phyloP scores from a whole-genome alignment of 2,888 invertebrate genomes.

The Cryptus viduatorius region DNA sequence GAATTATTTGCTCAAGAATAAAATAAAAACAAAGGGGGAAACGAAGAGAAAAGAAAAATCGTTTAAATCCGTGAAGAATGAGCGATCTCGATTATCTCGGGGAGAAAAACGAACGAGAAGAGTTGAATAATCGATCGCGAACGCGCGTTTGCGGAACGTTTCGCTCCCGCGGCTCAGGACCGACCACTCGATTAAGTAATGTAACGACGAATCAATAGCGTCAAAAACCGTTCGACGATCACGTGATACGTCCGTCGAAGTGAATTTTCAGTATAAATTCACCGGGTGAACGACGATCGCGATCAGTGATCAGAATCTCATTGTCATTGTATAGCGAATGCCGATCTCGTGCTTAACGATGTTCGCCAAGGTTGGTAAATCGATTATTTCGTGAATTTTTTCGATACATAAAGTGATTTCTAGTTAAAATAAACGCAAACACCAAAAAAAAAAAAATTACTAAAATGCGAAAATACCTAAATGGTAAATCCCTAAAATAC shows the following conservation, averaged over 20 bases:
- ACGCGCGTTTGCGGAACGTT: constrained; percentile 39
- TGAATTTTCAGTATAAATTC: constrained; percentile 18
- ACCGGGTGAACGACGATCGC: not conserved
- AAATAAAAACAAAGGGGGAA: not conserved
- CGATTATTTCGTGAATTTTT: not conserved
- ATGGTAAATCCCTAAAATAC: no score
- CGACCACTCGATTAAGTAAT: constrained; percentile 33
- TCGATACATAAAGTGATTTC: no score
- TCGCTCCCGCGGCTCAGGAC: constrained; percentile 16
- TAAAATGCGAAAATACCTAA: no score
- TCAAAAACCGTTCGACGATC: constrained; percentile 21
- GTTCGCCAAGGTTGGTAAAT: constrained; percentile 25
- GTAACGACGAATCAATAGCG: not conserved
- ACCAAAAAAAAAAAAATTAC: not conserved
- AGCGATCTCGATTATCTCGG: constrained; percentile 29
- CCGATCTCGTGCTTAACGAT: not conserved
- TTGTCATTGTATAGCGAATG: not conserved
- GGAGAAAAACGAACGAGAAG: constrained; percentile 9
- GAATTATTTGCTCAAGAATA: constrained; percentile 42
- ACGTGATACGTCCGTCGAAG: not conserved
- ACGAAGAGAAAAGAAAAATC: constrained; percentile 3
- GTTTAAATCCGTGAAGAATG: constrained; percentile 28
- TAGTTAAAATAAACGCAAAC: not conserved
- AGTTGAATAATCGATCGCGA: constrained; percentile 25
- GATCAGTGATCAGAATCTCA: not conserved